These are phyloP conservation scores for Trissoscelio sp. DNA, from an alignment of 2,888 invertebrate genomes.

Conservation along the genomic window DNA sequence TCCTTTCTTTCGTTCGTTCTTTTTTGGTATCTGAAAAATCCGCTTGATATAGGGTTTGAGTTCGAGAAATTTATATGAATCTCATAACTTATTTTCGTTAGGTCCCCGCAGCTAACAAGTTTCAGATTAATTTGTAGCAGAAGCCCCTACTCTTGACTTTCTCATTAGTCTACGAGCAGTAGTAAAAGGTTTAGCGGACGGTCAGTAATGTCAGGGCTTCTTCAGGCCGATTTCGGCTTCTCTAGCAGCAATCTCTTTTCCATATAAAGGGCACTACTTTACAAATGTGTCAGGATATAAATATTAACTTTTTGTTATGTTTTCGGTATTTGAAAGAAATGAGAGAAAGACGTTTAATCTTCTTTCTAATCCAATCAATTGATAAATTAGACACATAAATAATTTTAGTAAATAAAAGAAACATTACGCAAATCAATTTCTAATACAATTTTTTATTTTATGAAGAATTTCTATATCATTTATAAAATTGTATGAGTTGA, in stretches of 20 bases:
- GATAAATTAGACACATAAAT: neutral
- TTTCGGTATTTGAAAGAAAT: neutral
- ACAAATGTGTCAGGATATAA: neutral
- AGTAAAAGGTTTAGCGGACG: neutral
- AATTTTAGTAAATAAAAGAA: too few relatives aligned
- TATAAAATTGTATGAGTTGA: too few relatives aligned
- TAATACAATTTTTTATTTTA: too few relatives aligned
- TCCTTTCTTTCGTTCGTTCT: too few relatives aligned
- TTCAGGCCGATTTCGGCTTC: slow-evolving; percentile 13
- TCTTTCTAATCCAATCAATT: neutral
- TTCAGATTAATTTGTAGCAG: slow-evolving; percentile 22
- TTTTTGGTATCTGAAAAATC: slow-evolving; percentile 13
- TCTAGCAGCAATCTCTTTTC: neutral
- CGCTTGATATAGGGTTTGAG: neutral
- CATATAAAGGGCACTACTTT: neutral
- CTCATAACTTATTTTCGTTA: slow-evolving; percentile 18
- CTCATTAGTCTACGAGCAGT: slow-evolving; percentile 23
- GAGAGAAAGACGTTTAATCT: neutral
- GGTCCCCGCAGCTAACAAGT: slow-evolving; percentile 1
- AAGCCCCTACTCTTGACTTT: slow-evolving; percentile 9
- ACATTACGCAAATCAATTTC: too few relatives aligned
- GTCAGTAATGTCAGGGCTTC: neutral
- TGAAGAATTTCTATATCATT: too few relatives aligned
- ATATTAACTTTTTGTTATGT: neutral
- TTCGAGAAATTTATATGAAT: slow-evolving; percentile 1